Conservation (phyloP, 2,113 vertebrate genomes). For the Pithys albifrons region DNA sequence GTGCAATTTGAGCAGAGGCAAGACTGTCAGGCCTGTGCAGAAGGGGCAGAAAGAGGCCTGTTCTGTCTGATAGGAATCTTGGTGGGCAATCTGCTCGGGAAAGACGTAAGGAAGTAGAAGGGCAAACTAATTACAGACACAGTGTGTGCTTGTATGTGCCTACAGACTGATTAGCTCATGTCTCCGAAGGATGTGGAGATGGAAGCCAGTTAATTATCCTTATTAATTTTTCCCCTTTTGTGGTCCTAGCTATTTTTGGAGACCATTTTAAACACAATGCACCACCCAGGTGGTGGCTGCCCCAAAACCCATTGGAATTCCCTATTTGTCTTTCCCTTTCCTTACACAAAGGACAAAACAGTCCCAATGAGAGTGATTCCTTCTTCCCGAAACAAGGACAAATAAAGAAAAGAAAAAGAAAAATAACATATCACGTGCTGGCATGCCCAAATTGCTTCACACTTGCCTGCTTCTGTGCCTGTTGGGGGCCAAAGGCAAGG, state of each 20-base stretch:
- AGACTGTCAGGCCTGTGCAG: not conserved
- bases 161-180: slow-evolving; percentile 56
- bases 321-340: not conserved
- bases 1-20: not conserved
- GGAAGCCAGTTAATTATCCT: slow-evolving; percentile 45
- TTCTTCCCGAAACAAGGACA: not conserved
- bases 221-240: slow-evolving; percentile 50
- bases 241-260: slow-evolving; percentile 51
- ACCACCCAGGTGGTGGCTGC: slow-evolving; percentile 52
- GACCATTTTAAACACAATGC: slow-evolving; percentile 40
- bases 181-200: slow-evolving; percentile 48
- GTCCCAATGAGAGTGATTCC: not conserved
- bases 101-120: slow-evolving; percentile 31
- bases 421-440: not conserved
- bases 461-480: not conserved
- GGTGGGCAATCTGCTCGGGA: not conserved
- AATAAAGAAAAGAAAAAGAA: not conserved
- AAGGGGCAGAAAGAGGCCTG: slow-evolving; percentile 37
- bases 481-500: not conserved
- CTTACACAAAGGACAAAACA: not conserved
- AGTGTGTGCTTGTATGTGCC: not conserved
- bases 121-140: slow-evolving; percentile 31
- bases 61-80: slow-evolving; percentile 43
- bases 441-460: not conserved
- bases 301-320: not conserved